Evolutionary conservation across 2,888 invertebrate species (phyloP).

Genomic region (Pterostichus niger): DNA sequence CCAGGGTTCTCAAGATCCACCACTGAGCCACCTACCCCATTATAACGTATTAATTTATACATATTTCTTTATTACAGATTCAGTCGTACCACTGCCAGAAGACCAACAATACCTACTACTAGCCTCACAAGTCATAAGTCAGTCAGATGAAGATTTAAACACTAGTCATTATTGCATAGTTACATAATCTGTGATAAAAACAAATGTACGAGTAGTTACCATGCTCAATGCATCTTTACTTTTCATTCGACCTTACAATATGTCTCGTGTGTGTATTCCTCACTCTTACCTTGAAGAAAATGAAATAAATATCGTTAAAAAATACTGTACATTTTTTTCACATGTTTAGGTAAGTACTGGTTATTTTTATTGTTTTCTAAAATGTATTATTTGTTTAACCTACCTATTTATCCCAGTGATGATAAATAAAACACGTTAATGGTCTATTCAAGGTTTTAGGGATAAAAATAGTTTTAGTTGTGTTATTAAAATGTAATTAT

Average conservation of each 20-base stretch:
- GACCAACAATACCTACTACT: too few relatives aligned
- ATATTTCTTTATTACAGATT: too few relatives aligned
- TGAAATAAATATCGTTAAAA: conserved; percentile 42
- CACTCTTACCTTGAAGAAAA: conserved; percentile 33
- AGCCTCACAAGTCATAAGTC: too few relatives aligned
- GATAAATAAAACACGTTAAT: too few relatives aligned
- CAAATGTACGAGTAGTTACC: not conserved
- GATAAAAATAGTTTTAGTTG: not conserved
- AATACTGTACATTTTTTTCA: conserved; percentile 21
- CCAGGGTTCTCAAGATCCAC: too few relatives aligned
- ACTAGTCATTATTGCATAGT: not conserved
- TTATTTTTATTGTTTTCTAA: conserved; percentile 41
- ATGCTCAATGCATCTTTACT: not conserved
- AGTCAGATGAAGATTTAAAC: too few relatives aligned
- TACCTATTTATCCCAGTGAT: not conserved
- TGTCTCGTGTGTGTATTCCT: conserved; percentile 33
- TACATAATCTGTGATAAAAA: conserved; percentile 45
- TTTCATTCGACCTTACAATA: conserved; percentile 26
- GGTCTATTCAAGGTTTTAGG: not conserved
- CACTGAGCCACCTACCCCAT: too few relatives aligned
- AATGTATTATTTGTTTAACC: conserved; percentile 11
- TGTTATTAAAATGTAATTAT: conserved; percentile 5
- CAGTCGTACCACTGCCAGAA: too few relatives aligned
- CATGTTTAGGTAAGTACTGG: conserved; percentile 29
- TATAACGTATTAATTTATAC: too few relatives aligned